Base-by-base conservation (phyloP, 2,888 invertebrate species). In the Tortricodes alternella region DNA sequence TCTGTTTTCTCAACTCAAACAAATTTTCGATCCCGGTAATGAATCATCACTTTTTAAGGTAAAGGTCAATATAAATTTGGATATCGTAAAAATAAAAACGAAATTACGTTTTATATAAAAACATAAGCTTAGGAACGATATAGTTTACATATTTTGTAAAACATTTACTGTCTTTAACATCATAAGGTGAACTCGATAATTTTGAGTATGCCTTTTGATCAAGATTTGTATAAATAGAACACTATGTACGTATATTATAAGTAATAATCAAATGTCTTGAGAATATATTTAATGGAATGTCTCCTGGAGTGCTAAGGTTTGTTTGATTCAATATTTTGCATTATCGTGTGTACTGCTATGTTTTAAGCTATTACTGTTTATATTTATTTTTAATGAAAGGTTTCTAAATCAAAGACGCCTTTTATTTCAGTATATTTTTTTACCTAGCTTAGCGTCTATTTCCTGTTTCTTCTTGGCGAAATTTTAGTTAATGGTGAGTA, bases 341-440 rank as follows among this genome's bases (percentile, higher is more conserved):
- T 80, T 80, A 76, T 78, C 62, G 78, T 76, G 80, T 80, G 77
- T 80, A 74, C 79, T 80, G 73, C 71, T 83, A 75, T 78, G 68
- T 78, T 74, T 77, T 81, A 76, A 67, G 75, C 76, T 79, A 70
- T 78, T 72, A 70, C 69, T 78, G 75, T 81, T 76, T 77, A 73
- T 76, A 74, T 74, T 60, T 72, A 65, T 70, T 79, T 76, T 76
- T 76, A 76, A 75, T 66, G 71, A 60, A 78, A 76, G 75, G 15
- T 6, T 35, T 29, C n/a, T n/a, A n/a, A n/a, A n/a, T n/a, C n/a
- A n/a, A n/a, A n/a, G n/a, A n/a, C n/a, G n/a, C n/a, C n/a, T n/a
- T n/a, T n/a, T n/a, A n/a, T n/a, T n/a, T n/a, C n/a, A n/a, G n/a
- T n/a, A n/a, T n/a, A n/a, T n/a, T n/a, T n/a, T n/a, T n/a, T n/a